Evolutionary conservation across 64 coral and sea anemone species (phyloP), one percentile per base, ranked within the genome.

Genomic region (Dendronephthya gigantea): DNA sequence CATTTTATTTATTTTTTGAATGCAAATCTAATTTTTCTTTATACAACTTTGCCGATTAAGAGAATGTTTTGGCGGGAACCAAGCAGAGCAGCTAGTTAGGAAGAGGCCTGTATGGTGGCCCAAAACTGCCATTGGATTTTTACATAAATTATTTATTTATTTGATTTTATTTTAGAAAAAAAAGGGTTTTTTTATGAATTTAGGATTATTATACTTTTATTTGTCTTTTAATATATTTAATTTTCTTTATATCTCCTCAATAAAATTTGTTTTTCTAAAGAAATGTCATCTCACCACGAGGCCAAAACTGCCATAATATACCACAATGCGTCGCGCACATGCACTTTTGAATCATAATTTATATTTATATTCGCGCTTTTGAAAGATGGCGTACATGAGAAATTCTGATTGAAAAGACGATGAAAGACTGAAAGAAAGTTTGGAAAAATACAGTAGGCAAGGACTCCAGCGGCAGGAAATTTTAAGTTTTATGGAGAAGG

Each of bases 401-500:
- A 70, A 22, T 32, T 8, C 66, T n/a, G 66, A 70, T 70, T 70
- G 66, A n/a, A 70, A 70, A 70, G 66, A 70, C 66, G 66, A 70
- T 70, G 66, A 70, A 70, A 22, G 17, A 25, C 66, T 70, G 66
- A 70, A 70, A 70, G 66, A 70, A 8, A 70, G 30, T 25, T 32
- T 70, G 30, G 66, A 70, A 32, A n/a, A 70, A n/a, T 70, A 70
- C 66, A 70, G 66, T n/a, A 70, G 27, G 66, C 66, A 70, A 70
- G 66, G 66, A 70, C 66, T 70, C 27, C 66, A 70, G 66, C 66
- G 66, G 7, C 17, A 19, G 17, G 66, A 70, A 31, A 70, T 70
- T 70, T n/a, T 70, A 25, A 70, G 66, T 31, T 70, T 70, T 70
- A 70, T 70, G 66, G 25, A 70, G 29, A 70, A 70, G 6, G 66